A percentile compares a stretch with the other conserved stretches of the same genome.
Evolutionary conservation across 2,113 vertebrate species (phyloP).

Genomic region (Setophaga kirtlandii): DNA sequence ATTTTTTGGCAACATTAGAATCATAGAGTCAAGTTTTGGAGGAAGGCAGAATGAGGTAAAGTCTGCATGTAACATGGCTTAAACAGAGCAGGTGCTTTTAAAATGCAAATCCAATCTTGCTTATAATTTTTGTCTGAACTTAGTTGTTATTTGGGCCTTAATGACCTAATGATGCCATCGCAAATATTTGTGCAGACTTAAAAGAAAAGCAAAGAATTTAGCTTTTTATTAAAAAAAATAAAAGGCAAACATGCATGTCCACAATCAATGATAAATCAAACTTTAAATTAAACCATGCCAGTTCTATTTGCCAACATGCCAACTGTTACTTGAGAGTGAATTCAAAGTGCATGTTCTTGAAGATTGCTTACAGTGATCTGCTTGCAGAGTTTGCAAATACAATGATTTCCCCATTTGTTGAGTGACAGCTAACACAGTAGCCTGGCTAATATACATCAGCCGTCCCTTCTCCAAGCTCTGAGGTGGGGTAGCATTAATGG

Average conservation of each 20-base stretch:
- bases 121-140: background rate
- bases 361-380: background rate
- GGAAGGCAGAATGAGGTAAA: background rate
- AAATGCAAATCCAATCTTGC: background rate
- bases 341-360: background rate
- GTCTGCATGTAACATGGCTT: background rate
- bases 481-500: background rate
- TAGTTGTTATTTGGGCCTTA: background rate
- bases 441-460: background rate
- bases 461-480: background rate
- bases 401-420: constrained; percentile 2
- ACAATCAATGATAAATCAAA: background rate
- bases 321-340: background rate
- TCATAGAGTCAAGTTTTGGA: background rate
- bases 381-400: constrained; percentile 19
- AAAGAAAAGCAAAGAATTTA: background rate
- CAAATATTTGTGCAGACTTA: background rate
- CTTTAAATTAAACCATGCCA: background rate
- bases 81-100: background rate
- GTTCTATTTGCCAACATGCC: background rate
- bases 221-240: background rate
- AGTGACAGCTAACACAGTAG: constrained; percentile 8
- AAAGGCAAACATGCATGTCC: background rate
- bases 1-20: background rate
- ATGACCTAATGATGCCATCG: background rate